Base-by-base conservation (phyloP, 1,140 invertebrate species). In the Spodoptera litura region DNA sequence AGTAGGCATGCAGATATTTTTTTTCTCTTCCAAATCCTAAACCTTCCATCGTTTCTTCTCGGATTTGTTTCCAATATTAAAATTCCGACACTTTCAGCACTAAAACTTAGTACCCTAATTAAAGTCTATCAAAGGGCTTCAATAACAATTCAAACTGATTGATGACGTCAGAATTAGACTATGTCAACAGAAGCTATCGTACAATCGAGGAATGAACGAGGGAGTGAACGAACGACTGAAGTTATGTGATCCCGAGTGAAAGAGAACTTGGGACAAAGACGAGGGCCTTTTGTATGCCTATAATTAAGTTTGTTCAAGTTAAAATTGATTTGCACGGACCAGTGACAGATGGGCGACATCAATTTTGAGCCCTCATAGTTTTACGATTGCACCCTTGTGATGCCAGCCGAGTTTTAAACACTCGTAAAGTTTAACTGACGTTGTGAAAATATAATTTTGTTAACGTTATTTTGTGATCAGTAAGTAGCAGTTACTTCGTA, bases 231-330 rank as follows among this genome's bases (percentile, higher is more conserved):
- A 72, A 72, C 53, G 70, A 72, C 53, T 56, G 10, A 72, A 72
- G 70, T 72, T 72, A 72, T 72, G 70, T 72, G 70, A 72, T 72
- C 70, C 70, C 53, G 27, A 55, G 31, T 72, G 70, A 58, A 72
- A 58, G 70, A 72, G 70, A 72, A 58, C 53, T 70, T 38, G 70
- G 53, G 70, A 72, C 70, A 72, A 72, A 72, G 70, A 27, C 70
- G 52, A 11, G n/a, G 70, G 70, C 52, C 70, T 72, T 72, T 72
- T 72, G 70, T 72, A 27, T 56, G 52, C 31, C 27, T 55, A 72
- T 58, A 72, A 72, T 72, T 72, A 72, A 72, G 70, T 72, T 72
- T 27, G 70, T 72, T 58, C 25, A 58, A 72, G 31, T 72, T 72
- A 56, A 44, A 72, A 72, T 72, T 72, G 70, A 72, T 72, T 72